Base-by-base conservation (phyloP, 2,888 invertebrate species). In the Hirtodrosophila duncani region DNA sequence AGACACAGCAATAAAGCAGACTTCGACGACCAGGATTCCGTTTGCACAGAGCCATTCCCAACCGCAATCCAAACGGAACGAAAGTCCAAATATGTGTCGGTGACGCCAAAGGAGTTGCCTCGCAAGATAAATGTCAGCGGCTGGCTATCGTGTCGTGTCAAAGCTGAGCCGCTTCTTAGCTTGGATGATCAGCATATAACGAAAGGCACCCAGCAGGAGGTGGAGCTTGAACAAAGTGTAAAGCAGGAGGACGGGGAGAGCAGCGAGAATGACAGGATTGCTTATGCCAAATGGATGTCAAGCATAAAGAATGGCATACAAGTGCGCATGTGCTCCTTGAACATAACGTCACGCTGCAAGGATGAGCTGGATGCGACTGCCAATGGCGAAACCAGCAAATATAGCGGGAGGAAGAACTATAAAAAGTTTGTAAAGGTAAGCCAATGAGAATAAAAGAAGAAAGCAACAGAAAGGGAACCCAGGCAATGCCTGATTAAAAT, bases 391-490 rank as follows among this genome's bases (percentile, higher is more conserved):
- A 31, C 31, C n/a, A 59, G 13, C 13, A 46, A 65, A 6, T 52
- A 51, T 27, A 55, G 31, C 21, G 44, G 39, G n/a, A 63, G 63
- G 9, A 82, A 70, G 44, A 86, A 86, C 51, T 86, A 83, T 23
- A 86, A 86, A 36, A 78, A 72, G 14, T 86, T 86, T 56, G 68
- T 80, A 2, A 86, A 86, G 84, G 86, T 85, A 67, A 50, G 42
- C 34, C 1, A 10, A 10, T n/a, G 1, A 1, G 13, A 11, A 3
- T 21, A 11, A 1, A 0, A 0, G 10, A 3, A 21, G 5, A n/a
- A n/a, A n/a, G n/a, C n/a, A n/a, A n/a, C n/a, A n/a, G n/a, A n/a
- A n/a, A n/a, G n/a, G n/a, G n/a, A n/a, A n/a, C n/a, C n/a, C n/a
- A n/a, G n/a, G n/a, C n/a, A n/a, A n/a, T n/a, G n/a, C n/a, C n/a